These are phyloP conservation scores for Eueides isabella DNA, from an alignment of 1,140 invertebrate genomes.

Conservation along the genomic window DNA sequence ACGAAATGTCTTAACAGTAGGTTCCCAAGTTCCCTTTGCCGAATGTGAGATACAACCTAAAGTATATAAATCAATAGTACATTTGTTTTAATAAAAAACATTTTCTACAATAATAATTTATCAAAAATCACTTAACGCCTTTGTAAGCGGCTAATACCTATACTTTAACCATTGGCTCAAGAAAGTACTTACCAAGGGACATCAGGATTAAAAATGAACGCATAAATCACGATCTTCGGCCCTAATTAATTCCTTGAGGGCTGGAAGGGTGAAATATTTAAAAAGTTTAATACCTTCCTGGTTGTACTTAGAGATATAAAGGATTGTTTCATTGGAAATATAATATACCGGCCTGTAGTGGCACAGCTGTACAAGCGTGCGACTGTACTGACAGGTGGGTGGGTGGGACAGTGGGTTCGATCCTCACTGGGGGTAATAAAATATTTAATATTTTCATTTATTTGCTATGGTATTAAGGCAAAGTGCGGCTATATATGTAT, in stretches of 20 bases:
- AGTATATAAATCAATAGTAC: neutral
- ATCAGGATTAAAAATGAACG: slow-evolving; percentile 73
- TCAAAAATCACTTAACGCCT: slow-evolving; percentile 26
- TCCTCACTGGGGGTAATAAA: too few relatives aligned
- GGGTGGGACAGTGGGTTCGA: too few relatives aligned
- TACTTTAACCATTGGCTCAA: slow-evolving; percentile 28
- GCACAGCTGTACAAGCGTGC: too few relatives aligned
- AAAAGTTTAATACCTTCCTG: slow-evolving; percentile 54
- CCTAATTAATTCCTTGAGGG: slow-evolving; percentile 76
- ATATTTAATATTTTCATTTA: too few relatives aligned
- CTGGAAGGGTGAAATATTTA: slow-evolving; percentile 67
- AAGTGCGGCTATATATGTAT: too few relatives aligned
- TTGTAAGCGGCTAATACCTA: slow-evolving; percentile 27
- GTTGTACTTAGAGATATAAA: neutral
- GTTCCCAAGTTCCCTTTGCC: too few relatives aligned
- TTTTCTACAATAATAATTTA: neutral
- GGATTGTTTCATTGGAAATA: neutral
- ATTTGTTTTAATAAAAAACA: neutral
- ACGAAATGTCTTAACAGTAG: too few relatives aligned
- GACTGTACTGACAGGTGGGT: too few relatives aligned
- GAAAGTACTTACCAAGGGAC: slow-evolving; percentile 50
- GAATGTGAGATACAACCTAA: too few relatives aligned
- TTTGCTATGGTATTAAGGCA: too few relatives aligned
- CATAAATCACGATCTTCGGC: slow-evolving; percentile 77
- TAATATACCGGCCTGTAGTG: neutral